Evolutionary conservation across 1,140 invertebrate genomes (phyloP), one percentile per base, ranked within the genome.

Genomic region (Drosophila subpulchrella): DNA sequence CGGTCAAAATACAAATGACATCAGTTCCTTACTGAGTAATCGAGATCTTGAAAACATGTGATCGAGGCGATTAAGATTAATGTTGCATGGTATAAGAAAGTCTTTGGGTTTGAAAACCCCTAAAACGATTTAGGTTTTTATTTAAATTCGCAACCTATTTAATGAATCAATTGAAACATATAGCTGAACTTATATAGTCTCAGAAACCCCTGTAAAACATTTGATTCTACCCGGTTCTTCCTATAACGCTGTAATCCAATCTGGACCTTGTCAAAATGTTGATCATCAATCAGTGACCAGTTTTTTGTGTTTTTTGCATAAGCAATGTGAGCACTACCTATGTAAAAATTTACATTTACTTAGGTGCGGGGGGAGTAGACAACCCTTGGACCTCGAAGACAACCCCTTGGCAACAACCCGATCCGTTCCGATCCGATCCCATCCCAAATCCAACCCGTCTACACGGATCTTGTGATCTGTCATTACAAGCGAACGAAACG

Each of bases 391-490:
- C 27, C 34, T 17, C 50, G 32, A 68, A 30, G 32, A 30, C 48
- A 53, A 57, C 36, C 67, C 67, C 67, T 71, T 71, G 53, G 67
- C 67, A 71, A 71, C 67, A 57, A 20, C 44, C 67, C 34, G 50
- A 48, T 68, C 34, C 60, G 15, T 34, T 46, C 27, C 32, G 15
- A 24, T 47, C 4, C 20, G 0, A 47, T 6, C 30, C 30, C 30
- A 41, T 60, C 55, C 39, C 27, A 34, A 67, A 51, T 27, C 67
- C 50, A 66, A 70, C 36, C 67, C 51, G 63, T 70, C 67, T 71
- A 15, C 42, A 48, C 27, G 68, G 63, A 70, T 71, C 67, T 71
- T 71, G 67, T 71, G 67, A 71, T 71, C 67, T 71, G 67, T 71
- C 67, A 71, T 70, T 70, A 71, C 67, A 71, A 47, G 51, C 51